These are phyloP conservation scores for Andrena fulva DNA, from an alignment of 2,888 invertebrate species.

Conservation along the genomic window DNA sequence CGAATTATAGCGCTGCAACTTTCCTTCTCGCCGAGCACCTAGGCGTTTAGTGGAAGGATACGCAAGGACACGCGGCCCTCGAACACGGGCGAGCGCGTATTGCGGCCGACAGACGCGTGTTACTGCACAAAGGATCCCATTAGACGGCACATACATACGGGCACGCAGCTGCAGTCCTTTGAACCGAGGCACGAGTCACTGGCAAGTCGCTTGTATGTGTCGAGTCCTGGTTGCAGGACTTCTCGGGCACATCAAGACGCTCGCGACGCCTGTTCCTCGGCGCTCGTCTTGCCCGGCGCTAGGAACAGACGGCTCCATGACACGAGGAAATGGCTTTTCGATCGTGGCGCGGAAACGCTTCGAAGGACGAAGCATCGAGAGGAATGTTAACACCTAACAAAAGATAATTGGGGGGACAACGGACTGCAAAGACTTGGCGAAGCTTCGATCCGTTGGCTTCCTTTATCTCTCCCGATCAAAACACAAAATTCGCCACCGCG, in stretches of 20 bases:
- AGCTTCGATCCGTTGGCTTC: too few species aligned
- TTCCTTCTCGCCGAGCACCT: neutral
- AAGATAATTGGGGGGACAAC: conserved; percentile 51
- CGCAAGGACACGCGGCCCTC: neutral
- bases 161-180: conserved; percentile 72
- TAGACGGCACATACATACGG: conserved; percentile 52
- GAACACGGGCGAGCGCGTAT: conserved; percentile 46
- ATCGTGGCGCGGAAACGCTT: conserved; percentile 10
- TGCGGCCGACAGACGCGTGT: conserved; percentile 69
- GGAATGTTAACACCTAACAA: conserved; percentile 40
- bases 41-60: conserved; percentile 10
- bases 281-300: conserved; percentile 44
- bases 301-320: conserved; percentile 46
- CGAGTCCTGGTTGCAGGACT: conserved; percentile 58
- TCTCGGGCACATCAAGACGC: conserved; percentile 63
- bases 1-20: neutral
- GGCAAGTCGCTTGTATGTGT: conserved; percentile 66
- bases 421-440: neutral
- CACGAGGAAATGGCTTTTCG: conserved; percentile 65
- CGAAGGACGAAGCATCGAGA: conserved; percentile 5
- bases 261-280: conserved; percentile 41
- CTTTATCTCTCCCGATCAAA: too few species aligned
- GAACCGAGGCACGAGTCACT: conserved; percentile 70
- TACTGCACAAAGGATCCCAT: conserved; percentile 73
- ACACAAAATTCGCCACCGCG: too few species aligned